A percentile compares a stretch with the other conserved stretches of the same genome.
phyloP scores from a whole-genome alignment of 1,140 invertebrate genomes.

The Cephus cinctus region DNA sequence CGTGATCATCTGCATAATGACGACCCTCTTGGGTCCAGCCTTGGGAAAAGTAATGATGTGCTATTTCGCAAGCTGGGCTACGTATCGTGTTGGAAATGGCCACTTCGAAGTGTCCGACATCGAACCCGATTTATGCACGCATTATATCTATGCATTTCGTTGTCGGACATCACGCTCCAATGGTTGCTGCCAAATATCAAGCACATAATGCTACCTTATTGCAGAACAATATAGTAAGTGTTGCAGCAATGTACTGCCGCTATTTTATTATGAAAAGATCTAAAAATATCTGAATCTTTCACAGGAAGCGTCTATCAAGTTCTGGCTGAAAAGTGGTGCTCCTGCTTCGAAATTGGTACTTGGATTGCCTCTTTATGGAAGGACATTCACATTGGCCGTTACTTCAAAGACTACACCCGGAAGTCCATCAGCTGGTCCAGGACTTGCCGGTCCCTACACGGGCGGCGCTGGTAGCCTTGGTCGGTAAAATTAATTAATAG shows the following conservation, averaged over 20 bases:
- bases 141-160: no score
- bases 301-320: constrained; percentile 53
- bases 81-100: no score
- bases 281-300: background rate
- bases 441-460: constrained; percentile 50
- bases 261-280: background rate
- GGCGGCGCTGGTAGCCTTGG: constrained; percentile 46
- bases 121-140: no score
- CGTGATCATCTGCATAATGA: no score
- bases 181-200: constrained; percentile 42
- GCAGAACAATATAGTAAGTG: constrained; percentile 5
- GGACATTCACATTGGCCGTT: constrained; percentile 61
- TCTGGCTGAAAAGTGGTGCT: constrained; percentile 58
- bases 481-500: no score
- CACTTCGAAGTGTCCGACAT: no score
- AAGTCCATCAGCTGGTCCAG: constrained; percentile 36
- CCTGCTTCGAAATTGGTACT: constrained; percentile 62
- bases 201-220: background rate
- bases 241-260: background rate
- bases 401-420: constrained; percentile 39
- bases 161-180: constrained; percentile 64
- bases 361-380: constrained; percentile 71
- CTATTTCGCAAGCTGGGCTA: no score
- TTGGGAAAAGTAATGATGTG: no score
- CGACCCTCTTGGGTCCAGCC: no score